Evolutionary conservation across 2,888 invertebrate genomes (phyloP), one percentile per base, ranked within the genome.

Genomic region (Dioctria rufipes): DNA sequence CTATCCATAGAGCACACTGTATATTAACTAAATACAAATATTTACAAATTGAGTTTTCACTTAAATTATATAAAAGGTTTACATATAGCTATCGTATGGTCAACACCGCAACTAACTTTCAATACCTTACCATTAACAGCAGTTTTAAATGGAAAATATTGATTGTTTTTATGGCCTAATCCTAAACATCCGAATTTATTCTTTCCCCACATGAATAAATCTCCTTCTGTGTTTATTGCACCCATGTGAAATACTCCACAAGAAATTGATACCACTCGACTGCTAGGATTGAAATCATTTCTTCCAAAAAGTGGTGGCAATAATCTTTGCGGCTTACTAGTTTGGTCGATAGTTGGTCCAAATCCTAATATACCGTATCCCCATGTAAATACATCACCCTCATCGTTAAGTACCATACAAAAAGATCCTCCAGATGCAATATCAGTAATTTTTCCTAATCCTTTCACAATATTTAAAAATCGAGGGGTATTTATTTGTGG

Each of bases 361-460:
- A 94, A 92, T 0, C 98, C 98, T 49, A 99, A 90, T 79, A 98
- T 91, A 49, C 99, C 99, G 87, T 92, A 98, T 4, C 99, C 98
- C 98, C 98, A 99, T 0, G 95, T 94, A 87, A 93, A 98, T 0
- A 96, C 96, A 42, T 95, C 91, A 0, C 97, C 97, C 82, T 92
- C 89, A 81, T 95, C 96, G 90, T 96, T 97, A 43, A 96, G 90
- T 5, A 94, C 91, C 86, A 95, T 91, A 88, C 98, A 98, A 87
- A 94, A 95, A 0, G 96, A 95, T 8, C 98, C 98, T 2, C 96
- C 96, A 4, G 95, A 90, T 0, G 96, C 96, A 61, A 96, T 92
- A 86, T 96, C 95, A 46, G 91, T 90, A 9, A 98, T 92, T 88
- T 92, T 94, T 2, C 97, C 97, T 6, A 95, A 86, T 2, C 92